phyloP scores from a whole-genome alignment of 2,888 invertebrate species.

The Nomada ruficornis region DNA sequence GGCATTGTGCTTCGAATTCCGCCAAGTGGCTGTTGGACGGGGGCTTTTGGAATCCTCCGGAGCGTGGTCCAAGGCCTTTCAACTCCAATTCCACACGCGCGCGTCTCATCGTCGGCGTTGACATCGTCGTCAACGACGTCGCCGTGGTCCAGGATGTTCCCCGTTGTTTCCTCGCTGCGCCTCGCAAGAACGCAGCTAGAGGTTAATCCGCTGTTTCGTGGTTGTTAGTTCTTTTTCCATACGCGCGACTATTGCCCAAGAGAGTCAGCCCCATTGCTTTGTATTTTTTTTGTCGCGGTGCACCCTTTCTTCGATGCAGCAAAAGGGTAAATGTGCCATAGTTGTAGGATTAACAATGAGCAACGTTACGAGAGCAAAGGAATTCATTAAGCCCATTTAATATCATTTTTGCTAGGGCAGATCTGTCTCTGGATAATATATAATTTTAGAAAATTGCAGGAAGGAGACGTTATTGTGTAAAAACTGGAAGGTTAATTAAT shows the following conservation, averaged over 20 bases:
- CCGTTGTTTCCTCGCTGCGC: slow-evolving; percentile 60
- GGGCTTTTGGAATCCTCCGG: slow-evolving; percentile 77
- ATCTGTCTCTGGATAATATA: no score
- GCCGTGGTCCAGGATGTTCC: slow-evolving; percentile 57
- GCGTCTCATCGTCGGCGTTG: slow-evolving; percentile 63
- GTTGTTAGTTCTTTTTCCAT: slow-evolving; percentile 33
- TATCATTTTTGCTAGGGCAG: no score
- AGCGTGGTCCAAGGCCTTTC: slow-evolving; percentile 77
- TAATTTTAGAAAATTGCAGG: no score
- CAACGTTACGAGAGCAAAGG: not conserved
- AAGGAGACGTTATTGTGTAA: no score
- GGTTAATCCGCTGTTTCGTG: slow-evolving; percentile 64
- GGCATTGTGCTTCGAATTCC: slow-evolving; percentile 78
- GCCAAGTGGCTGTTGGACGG: slow-evolving; percentile 79
- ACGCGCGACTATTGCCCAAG: slow-evolving; percentile 33
- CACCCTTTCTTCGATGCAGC: slow-evolving; percentile 11
- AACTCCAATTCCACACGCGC: slow-evolving; percentile 76
- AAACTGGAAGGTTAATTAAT: no score
- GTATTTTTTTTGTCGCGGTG: slow-evolving; percentile 18
- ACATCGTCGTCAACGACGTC: slow-evolving; percentile 59
- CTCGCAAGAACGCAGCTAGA: slow-evolving; percentile 66
- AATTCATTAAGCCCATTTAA: slow-evolving; percentile 15
- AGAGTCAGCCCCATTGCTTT: slow-evolving; percentile 26
- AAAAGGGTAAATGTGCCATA: slow-evolving; percentile 43
- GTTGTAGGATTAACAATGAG: slow-evolving; percentile 27